Base-by-base conservation (phyloP, 2,888 invertebrate genomes). In the Sphecodes monilicornis region DNA sequence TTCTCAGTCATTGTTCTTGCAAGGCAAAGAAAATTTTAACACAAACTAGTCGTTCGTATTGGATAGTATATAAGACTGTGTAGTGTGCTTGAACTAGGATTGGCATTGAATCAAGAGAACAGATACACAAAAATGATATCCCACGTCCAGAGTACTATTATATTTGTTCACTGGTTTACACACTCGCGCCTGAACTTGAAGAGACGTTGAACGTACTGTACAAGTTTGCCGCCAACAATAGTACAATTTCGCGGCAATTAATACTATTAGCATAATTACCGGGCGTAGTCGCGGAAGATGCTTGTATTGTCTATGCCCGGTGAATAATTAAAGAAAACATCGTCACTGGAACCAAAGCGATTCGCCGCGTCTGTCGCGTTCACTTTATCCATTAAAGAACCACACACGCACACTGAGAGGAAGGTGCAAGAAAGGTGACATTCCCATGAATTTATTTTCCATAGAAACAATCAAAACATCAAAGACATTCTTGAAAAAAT, bases 241-340 rank as follows among this genome's bases (percentile, higher is more conserved):
- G 32, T 18, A 43, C 71, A 54, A 84, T 84, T 71, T 64, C 54
- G 13, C 32, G 60, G 46, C 32, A 85, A 85, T 85, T 83, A 85
- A 85, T 83, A 64, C 70, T 46, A 85, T 85, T 84, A 80, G 57
- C 74, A 57, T 74, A 76, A 85, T 84, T 80, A 74, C 79, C 16
- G 60, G 54, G 75, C 77, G 68, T 68, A 57, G 36, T 36, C 68
- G 29, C 16, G 39, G 36, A 18, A 64, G 64, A 46, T 66, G 39
- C 57, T 74, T 79, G 72, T 69, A 71, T 81, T 69, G 71, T 86
- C 74, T 82, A 46, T 36, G 26, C 18, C 26, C 68, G 39, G 50
- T 26, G 82, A 71, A 80, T 80, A 80, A 86, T 88, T 83, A 84
- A 81, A 80, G 78, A 80, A 88, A 84, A 39, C 69, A 46, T 8